These are phyloP conservation scores for Drosophila paranaensis DNA, from an alignment of 2,888 invertebrate species.

Conservation along the genomic window DNA sequence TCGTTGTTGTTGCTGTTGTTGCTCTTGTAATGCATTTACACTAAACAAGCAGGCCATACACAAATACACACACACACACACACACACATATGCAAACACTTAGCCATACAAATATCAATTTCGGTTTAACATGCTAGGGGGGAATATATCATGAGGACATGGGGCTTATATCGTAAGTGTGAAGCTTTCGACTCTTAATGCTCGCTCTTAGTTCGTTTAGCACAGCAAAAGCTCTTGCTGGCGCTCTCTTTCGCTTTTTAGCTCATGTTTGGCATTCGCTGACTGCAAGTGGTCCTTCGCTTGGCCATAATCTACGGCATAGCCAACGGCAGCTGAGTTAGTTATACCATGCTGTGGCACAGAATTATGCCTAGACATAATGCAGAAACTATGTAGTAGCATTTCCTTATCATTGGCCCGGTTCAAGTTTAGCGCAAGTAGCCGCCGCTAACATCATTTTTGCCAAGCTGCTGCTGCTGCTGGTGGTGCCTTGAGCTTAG, in stretches of 20 bases:
- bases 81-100: constrained; percentile 25
- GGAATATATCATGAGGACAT: constrained; percentile 21
- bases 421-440: constrained; percentile 6
- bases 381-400: constrained; percentile 65
- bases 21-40: constrained; percentile 62
- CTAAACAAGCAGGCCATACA: constrained; percentile 64
- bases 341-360: constrained; percentile 39
- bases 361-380: constrained; percentile 64
- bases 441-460: constrained; percentile 26
- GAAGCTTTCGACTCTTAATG: constrained; percentile 30
- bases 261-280: constrained; percentile 1
- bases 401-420: constrained; percentile 15
- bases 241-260: neutral
- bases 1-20: constrained; percentile 28
- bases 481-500: constrained; percentile 2
- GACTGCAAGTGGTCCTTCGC: constrained; percentile 52
- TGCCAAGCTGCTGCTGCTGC: constrained; percentile 9
- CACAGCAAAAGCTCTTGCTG: constrained; percentile 59
- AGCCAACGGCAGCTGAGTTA: constrained; percentile 24
- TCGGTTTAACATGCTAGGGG: constrained; percentile 63
- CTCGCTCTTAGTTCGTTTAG: constrained; percentile 56
- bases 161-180: constrained; percentile 53
- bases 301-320: constrained; percentile 11
- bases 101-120: constrained; percentile 71
- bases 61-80: constrained; percentile 12